A percentile compares a stretch with the other conserved stretches of the same genome.
Conservation (phyloP, 1,140 invertebrate genomes). For the Pogonognathellus flavescens region DNA sequence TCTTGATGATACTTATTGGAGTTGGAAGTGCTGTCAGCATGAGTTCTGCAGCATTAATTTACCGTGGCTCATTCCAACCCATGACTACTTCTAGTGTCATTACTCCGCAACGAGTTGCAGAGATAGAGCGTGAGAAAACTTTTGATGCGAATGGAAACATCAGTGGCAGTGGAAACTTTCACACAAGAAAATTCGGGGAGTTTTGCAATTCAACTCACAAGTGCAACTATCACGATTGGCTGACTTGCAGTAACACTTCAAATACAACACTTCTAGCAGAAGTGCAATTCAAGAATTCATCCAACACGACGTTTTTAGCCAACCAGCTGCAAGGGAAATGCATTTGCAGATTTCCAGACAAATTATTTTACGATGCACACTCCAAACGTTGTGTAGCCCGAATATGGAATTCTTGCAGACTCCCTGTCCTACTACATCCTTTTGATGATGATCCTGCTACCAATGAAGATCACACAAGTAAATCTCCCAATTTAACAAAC, state of each 20-base stretch:
- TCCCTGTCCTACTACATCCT: background rate
- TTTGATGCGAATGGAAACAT: background rate
- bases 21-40: too few species aligned
- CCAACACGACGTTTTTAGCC: too few species aligned
- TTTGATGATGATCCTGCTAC: background rate
- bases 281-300: too few species aligned
- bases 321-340: background rate
- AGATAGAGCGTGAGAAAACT: background rate
- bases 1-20: too few species aligned
- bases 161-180: background rate
- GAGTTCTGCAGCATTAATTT: too few species aligned
- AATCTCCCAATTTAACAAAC: background rate
- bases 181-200: background rate
- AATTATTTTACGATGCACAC: background rate
- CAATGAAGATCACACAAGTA: background rate
- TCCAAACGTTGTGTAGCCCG: background rate
- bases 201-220: slow-evolving; percentile 10
- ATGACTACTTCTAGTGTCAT: too few species aligned
- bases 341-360: background rate
- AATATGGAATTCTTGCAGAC: background rate
- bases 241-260: background rate
- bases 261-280: background rate
- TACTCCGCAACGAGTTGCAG: background rate
- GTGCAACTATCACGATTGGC: background rate
- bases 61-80: too few species aligned